Conservation (phyloP, 2,113 vertebrate genomes). For the Gymnorhina tibicen region DNA sequence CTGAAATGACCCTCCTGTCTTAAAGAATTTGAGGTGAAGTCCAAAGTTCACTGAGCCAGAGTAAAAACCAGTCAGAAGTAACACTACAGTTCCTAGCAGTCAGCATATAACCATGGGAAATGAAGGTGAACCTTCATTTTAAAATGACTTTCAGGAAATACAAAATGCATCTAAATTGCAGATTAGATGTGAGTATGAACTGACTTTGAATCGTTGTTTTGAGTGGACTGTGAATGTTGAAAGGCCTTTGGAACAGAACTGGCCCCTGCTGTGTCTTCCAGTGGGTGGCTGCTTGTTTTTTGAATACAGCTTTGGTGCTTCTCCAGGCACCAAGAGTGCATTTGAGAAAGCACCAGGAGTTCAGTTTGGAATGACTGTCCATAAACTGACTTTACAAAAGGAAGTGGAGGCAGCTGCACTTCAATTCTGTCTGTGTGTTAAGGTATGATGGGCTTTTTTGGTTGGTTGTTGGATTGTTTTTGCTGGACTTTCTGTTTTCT, state of each 20-base stretch:
- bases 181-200: background rate
- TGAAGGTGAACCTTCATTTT: background rate
- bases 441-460: background rate
- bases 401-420: background rate
- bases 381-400: background rate
- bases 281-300: background rate
- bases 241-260: background rate
- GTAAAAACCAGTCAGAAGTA: background rate
- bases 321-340: background rate
- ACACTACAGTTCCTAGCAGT: background rate
- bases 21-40: background rate
- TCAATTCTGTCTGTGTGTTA: background rate
- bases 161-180: background rate
- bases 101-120: background rate
- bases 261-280: background rate
- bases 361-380: background rate
- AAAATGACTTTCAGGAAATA: background rate
- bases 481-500: background rate
- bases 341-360: background rate
- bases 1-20: background rate
- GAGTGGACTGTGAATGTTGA: background rate
- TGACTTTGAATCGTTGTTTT: accelerated
- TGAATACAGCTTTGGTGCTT: background rate
- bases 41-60: background rate
- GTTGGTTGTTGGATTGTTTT: background rate